Evolutionary conservation across 2,888 invertebrate genomes (phyloP).

Genomic region (Auanema freiburgensis): DNA sequence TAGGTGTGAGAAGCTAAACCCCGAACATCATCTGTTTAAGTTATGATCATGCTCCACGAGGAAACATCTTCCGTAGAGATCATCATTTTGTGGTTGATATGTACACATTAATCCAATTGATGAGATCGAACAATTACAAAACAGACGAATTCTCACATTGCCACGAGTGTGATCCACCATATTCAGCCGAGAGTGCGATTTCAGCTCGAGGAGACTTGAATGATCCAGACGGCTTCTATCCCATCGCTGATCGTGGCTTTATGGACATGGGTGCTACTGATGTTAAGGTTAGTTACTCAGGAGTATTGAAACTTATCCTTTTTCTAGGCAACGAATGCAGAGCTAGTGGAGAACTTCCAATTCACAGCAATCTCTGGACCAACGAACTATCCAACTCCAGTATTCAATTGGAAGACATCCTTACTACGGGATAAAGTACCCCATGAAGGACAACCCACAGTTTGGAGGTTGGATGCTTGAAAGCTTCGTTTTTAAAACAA

Average conservation of each 20-base stretch:
- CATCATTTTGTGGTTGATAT: slow-evolving; percentile 71
- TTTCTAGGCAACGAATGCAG: slow-evolving; percentile 50
- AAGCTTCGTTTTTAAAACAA: too few species aligned
- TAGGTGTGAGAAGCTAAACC: slow-evolving; percentile 50
- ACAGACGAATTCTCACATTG: slow-evolving; percentile 73
- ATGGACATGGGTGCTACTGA: slow-evolving; percentile 75
- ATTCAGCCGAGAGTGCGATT: slow-evolving; percentile 76
- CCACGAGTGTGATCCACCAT: slow-evolving; percentile 76
- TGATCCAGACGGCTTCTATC: slow-evolving; percentile 74
- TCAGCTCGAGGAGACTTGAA: slow-evolving; percentile 76
- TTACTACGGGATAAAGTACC: slow-evolving; percentile 68
- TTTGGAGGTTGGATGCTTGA: slow-evolving; percentile 24
- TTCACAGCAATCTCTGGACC: slow-evolving; percentile 71
- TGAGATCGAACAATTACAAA: slow-evolving; percentile 75
- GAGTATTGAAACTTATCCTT: neutral
- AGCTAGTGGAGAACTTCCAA: slow-evolving; percentile 64
- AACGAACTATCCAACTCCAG: slow-evolving; percentile 72
- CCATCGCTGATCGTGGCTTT: slow-evolving; percentile 73
- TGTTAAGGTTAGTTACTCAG: slow-evolving; percentile 69
- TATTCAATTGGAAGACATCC: slow-evolving; percentile 78
- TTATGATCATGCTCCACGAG: slow-evolving; percentile 63
- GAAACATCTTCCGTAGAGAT: slow-evolving; percentile 67
- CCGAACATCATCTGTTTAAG: slow-evolving; percentile 9
- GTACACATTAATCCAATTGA: slow-evolving; percentile 71
- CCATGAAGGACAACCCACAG: slow-evolving; percentile 32